phyloP scores from a whole-genome alignment of 2,888 invertebrate species.

The Ophion obscuratus region DNA sequence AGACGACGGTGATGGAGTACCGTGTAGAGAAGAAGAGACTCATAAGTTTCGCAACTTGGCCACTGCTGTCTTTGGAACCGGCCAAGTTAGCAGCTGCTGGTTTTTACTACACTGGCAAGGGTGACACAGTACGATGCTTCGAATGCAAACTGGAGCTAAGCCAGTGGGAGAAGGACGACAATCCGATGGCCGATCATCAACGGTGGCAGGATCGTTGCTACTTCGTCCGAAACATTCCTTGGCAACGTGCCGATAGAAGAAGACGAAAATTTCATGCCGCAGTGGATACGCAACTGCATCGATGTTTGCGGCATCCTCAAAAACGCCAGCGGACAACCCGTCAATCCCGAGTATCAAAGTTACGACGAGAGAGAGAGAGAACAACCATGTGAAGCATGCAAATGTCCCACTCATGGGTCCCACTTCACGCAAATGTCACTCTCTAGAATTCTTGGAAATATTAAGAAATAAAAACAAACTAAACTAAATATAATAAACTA shows the following conservation, averaged over 20 bases:
- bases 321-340: constrained; percentile 81
- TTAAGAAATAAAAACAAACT: too few relatives aligned
- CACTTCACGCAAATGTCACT: too few relatives aligned
- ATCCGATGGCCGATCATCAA: constrained; percentile 92
- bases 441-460: too few relatives aligned
- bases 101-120: constrained; percentile 91
- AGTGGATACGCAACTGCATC: constrained; percentile 81
- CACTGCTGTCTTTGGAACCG: constrained; percentile 86
- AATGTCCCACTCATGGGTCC: too few relatives aligned
- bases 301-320: constrained; percentile 84
- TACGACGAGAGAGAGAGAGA: constrained; percentile 84
- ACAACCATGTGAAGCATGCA: too few relatives aligned
- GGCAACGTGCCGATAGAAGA: constrained; percentile 86
- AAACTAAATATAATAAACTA: too few relatives aligned
- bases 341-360: constrained; percentile 89
- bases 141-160: constrained; percentile 93
- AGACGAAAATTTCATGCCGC: constrained; percentile 75
- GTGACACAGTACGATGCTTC: constrained; percentile 92
- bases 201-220: constrained; percentile 93
- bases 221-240: constrained; percentile 88
- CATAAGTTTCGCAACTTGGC: constrained; percentile 89
- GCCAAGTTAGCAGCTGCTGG: constrained; percentile 91
- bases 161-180: constrained; percentile 93
- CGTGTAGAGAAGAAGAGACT: constrained; percentile 87
- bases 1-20: constrained; percentile 72